A percentile compares a stretch with the other conserved stretches of the same genome.
Evolutionary conservation across 2,888 invertebrate genomes (phyloP).

Genomic region (Cartodere bifasciata): DNA sequence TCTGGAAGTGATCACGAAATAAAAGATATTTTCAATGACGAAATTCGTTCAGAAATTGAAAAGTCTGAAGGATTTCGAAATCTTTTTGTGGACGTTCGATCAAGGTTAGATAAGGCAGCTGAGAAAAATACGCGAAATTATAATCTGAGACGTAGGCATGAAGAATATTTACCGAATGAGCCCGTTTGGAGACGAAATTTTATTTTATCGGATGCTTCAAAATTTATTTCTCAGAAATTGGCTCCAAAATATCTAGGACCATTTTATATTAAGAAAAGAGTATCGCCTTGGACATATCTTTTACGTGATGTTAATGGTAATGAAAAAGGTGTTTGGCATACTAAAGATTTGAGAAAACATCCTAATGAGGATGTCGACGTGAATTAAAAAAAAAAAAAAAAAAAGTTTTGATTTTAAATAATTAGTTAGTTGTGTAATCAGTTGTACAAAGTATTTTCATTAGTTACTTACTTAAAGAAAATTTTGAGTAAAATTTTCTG

Average conservation of each 20-base stretch:
- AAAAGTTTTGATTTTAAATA: no score
- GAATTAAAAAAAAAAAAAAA: no score
- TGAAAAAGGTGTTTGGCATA: slow-evolving; percentile 6
- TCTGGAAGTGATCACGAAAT: slow-evolving; percentile 7
- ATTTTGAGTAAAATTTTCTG: no score
- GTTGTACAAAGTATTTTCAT: no score
- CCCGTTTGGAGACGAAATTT: slow-evolving; percentile 4
- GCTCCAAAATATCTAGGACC: slow-evolving; percentile 6
- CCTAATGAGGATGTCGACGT: slow-evolving; percentile 1
- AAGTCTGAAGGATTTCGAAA: neutral
- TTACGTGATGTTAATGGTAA: slow-evolving; percentile 2
- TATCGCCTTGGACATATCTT: slow-evolving; percentile 6
- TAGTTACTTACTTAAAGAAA: no score
- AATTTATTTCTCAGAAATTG: slow-evolving; percentile 5
- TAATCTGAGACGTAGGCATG: slow-evolving; percentile 4
- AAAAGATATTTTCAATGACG: neutral
- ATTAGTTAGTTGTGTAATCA: no score
- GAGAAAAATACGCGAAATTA: slow-evolving; percentile 3
- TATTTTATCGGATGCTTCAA: slow-evolving; percentile 7
- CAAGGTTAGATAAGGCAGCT: neutral
- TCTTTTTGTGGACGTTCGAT: neutral
- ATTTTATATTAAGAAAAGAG: slow-evolving; percentile 3
- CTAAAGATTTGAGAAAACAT: slow-evolving; percentile 5
- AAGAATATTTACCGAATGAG: slow-evolving; percentile 6
- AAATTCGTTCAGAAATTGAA: neutral